Evolutionary conservation across 2,888 invertebrate species (phyloP).

Genomic region (Acronicta psi): DNA sequence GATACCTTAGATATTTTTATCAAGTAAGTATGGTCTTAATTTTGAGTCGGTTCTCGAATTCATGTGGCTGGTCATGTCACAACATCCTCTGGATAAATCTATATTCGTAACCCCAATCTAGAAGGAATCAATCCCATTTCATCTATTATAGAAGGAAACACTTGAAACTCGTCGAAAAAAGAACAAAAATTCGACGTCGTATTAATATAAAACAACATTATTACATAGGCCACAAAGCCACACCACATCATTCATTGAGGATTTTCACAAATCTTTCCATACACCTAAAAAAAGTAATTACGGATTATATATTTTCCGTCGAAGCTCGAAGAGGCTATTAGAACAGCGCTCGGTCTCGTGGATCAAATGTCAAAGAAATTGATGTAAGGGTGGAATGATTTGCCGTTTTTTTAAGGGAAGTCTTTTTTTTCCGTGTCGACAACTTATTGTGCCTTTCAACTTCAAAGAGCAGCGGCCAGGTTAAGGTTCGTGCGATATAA

Average conservation of each 20-base stretch:
- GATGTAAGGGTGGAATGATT: conserved; percentile 37
- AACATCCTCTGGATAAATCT: neutral
- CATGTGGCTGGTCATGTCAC: neutral
- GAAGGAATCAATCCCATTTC: too few species aligned
- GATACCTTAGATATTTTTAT: neutral
- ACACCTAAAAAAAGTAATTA: conserved; percentile 19
- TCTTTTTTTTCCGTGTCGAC: conserved; percentile 12
- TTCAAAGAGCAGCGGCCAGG: conserved; percentile 1
- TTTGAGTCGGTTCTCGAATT: neutral
- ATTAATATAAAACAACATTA: neutral
- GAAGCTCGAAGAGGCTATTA: conserved; percentile 20
- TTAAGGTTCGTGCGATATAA: neutral
- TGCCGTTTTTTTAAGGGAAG: conserved; percentile 22
- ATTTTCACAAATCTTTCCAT: conserved; percentile 5
- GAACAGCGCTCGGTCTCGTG: conserved; percentile 2
- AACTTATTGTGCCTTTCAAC: conserved; percentile 10
- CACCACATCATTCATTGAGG: conserved; percentile 5
- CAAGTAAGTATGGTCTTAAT: neutral
- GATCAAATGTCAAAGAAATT: conserved; percentile 34
- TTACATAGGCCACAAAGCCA: neutral
- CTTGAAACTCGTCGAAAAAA: neutral
- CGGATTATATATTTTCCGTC: conserved; percentile 19
- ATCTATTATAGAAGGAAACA: too few species aligned
- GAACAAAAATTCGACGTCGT: neutral
- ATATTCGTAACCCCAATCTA: too few species aligned